Evolutionary conservation across 53 echinoderm and acorn worm genomes (phyloP).

Genomic region (Patiria pectinifera): DNA sequence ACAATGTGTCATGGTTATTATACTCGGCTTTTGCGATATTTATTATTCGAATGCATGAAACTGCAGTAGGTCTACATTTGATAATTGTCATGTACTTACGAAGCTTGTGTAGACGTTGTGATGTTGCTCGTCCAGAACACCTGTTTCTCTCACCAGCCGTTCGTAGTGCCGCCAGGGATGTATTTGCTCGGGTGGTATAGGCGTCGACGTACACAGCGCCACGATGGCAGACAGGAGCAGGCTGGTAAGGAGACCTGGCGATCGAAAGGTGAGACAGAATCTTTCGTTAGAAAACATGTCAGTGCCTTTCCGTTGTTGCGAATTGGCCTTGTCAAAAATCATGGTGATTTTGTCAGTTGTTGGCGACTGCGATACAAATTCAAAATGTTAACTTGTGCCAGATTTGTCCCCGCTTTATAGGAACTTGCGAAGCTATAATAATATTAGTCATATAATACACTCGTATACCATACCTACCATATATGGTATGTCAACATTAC

Average conservation of each 20-base stretch:
- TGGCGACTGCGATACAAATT: no score
- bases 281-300: background rate
- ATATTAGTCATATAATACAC: no score
- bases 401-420: no score
- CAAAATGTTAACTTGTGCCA: no score
- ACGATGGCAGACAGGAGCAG: conserved; percentile 28
- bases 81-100: conserved; percentile 14
- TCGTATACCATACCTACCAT: background rate
- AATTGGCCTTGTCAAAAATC: background rate
- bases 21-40: background rate
- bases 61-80: background rate
- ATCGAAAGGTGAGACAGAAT: background rate
- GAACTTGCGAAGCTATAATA: no score
- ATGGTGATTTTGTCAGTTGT: background rate
- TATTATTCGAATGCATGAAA: background rate
- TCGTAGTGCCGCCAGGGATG: conserved; percentile 35
- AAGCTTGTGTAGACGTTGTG: conserved; percentile 3
- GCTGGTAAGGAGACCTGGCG: conserved; percentile 25
- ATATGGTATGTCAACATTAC: background rate
- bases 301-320: background rate
- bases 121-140: background rate
- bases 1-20: background rate
- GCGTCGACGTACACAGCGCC: conserved; percentile 33
- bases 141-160: conserved; percentile 12
- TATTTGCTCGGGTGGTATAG: conserved; percentile 22